Evolutionary conservation across 2,888 invertebrate genomes (phyloP).

Genomic region (Synergus japonicus): DNA sequence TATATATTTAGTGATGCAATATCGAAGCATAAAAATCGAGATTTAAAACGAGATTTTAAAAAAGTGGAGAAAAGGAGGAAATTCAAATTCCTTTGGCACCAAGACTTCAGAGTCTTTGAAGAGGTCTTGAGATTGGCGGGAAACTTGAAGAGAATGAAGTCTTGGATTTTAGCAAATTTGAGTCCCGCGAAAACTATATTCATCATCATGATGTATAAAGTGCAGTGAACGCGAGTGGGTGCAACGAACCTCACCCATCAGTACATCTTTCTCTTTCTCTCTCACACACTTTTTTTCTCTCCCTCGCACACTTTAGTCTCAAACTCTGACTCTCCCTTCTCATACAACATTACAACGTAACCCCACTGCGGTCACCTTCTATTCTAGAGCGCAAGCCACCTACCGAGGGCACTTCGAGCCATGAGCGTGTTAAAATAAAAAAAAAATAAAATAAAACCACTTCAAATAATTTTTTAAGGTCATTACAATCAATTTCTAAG

Average conservation of each 20-base stretch:
- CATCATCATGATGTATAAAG: slow-evolving; percentile 62
- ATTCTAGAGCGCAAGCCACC: slow-evolving; percentile 64
- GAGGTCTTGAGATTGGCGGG: not conserved
- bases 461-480: too few species aligned
- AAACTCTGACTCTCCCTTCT: slow-evolving; percentile 55
- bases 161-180: slow-evolving; percentile 45
- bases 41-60: too few species aligned
- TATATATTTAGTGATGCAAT: too few species aligned
- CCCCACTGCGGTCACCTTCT: slow-evolving; percentile 66
- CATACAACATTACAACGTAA: slow-evolving; percentile 51
- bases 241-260: slow-evolving; percentile 65
- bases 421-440: not conserved
- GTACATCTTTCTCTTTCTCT: slow-evolving; percentile 46
- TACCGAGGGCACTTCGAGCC: slow-evolving; percentile 42
- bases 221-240: slow-evolving; percentile 71
- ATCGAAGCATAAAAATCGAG: too few species aligned
- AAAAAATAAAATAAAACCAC: not conserved
- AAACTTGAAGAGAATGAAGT: not conserved
- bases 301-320: slow-evolving; percentile 51
- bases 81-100: too few species aligned
- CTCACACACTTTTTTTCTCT: slow-evolving; percentile 47
- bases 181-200: slow-evolving; percentile 66
- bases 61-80: too few species aligned
- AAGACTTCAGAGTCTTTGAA: too few species aligned
- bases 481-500: too few species aligned